phyloP scores from a whole-genome alignment of 1,140 invertebrate genomes.

The Elymnias hypermnestra region DNA sequence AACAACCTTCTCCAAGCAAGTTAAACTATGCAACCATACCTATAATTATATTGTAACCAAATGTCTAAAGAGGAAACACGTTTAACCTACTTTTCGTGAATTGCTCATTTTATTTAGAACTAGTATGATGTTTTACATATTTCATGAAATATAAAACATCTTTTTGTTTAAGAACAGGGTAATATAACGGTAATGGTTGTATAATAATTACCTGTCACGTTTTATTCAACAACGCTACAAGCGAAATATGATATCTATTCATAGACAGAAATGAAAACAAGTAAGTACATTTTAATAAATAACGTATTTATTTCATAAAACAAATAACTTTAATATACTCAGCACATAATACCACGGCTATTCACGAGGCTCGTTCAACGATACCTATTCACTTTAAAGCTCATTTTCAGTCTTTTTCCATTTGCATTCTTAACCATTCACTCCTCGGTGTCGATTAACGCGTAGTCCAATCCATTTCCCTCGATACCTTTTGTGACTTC shows the following conservation, averaged over 20 bases:
- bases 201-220: neutral
- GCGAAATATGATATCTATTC: neutral
- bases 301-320: conserved; percentile 50
- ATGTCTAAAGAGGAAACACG: too few species aligned
- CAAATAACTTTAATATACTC: conserved; percentile 37
- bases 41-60: too few species aligned
- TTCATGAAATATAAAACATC: too few species aligned
- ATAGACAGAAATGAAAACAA: conserved; percentile 3
- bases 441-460: conserved; percentile 52
- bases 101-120: too few species aligned
- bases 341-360: conserved; percentile 22
- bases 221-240: too few species aligned
- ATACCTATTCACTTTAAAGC: conserved; percentile 44
- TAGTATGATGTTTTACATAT: too few species aligned
- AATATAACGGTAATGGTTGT: too few species aligned
- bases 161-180: too few species aligned
- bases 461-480: conserved; percentile 55
- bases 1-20: too few species aligned
- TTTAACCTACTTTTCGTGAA: too few species aligned
- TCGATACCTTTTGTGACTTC: conserved; percentile 57
- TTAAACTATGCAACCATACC: too few species aligned
- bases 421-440: conserved; percentile 26
- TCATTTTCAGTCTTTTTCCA: conserved; percentile 52
- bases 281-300: conserved; percentile 42
- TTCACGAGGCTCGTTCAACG: conserved; percentile 4